These are phyloP conservation scores for Trichechus manatus DNA, from an alignment of 2,113 vertebrate genomes.

Conservation along the genomic window DNA sequence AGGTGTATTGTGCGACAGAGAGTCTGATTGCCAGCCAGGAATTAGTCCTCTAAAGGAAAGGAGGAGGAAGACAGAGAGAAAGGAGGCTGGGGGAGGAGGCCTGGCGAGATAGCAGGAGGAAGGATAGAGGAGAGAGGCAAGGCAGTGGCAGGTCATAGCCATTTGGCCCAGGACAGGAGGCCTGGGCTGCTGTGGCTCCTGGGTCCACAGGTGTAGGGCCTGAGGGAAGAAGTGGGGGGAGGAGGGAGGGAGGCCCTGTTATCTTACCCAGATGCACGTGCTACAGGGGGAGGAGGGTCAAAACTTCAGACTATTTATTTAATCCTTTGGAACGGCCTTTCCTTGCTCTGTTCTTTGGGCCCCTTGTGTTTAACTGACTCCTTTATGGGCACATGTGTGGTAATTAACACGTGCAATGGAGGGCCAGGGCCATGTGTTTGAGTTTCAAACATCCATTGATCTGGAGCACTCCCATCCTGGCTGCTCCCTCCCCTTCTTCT, in stretches of 20 bases:
- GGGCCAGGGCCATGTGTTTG: constrained; percentile 89
- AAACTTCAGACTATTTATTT: constrained; percentile 89
- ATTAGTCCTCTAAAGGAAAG: constrained; percentile 81
- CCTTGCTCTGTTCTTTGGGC: constrained; percentile 86
- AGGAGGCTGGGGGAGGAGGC: constrained; percentile 59
- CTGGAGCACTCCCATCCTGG: constrained; percentile 78
- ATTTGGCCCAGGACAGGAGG: constrained; percentile 3
- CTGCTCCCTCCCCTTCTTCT: constrained; percentile 68
- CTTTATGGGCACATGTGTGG: constrained; percentile 90
- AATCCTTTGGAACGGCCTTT: constrained; percentile 88
- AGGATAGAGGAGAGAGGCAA: constrained; percentile 22
- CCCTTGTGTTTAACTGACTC: constrained; percentile 87
- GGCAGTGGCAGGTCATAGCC: constrained; percentile 57
- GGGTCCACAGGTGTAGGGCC: constrained; percentile 77
- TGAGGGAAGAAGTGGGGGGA: constrained; percentile 79
- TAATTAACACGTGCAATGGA: constrained; percentile 89
- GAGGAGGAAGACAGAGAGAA: constrained; percentile 51
- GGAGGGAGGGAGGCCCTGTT: constrained; percentile 77
- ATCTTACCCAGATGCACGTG: constrained; percentile 81
- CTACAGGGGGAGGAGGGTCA: constrained; percentile 84
- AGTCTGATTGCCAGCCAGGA: constrained; percentile 87
- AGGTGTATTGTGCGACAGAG: constrained; percentile 82
- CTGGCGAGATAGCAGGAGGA: constrained; percentile 63
- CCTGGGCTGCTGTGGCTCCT: constrained; percentile 40
- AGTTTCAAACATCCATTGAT: constrained; percentile 90